Evolutionary conservation across 2,113 vertebrate species (phyloP).

Genomic region (Triplophysa siluroides): DNA sequence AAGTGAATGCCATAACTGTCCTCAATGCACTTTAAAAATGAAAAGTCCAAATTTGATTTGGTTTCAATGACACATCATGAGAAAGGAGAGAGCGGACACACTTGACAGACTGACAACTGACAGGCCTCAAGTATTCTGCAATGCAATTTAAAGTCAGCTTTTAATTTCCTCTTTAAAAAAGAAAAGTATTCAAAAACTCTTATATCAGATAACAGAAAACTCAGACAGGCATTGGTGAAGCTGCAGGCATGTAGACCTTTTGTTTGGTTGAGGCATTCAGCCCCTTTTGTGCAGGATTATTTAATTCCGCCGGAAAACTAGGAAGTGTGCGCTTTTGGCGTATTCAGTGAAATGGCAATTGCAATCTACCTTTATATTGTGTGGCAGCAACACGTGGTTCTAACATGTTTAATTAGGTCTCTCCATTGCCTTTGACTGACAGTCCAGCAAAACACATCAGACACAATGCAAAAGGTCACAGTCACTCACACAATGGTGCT

Average conservation of each 20-base stretch:
- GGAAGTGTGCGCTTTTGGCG: constrained; percentile 65
- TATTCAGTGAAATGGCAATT: constrained; percentile 61
- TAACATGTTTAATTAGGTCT: constrained; percentile 73
- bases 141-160: constrained; percentile 75
- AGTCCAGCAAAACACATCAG: constrained; percentile 64
- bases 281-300: constrained; percentile 70
- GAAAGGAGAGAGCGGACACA: constrained; percentile 4
- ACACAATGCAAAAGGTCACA: constrained; percentile 64
- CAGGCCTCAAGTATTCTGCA: constrained; percentile 52
- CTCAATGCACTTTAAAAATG: background rate
- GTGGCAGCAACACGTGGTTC: constrained; percentile 62
- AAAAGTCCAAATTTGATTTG: background rate
- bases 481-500: constrained; percentile 52
- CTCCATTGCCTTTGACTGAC: constrained; percentile 65
- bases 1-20: background rate
- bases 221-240: constrained; percentile 69
- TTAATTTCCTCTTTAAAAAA: constrained; percentile 77
- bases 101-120: constrained; percentile 36
- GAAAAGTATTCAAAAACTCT: constrained; percentile 61
- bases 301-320: constrained; percentile 66
- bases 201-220: constrained; percentile 71
- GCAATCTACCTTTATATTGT: constrained; percentile 72
- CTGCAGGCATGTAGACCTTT: constrained; percentile 62
- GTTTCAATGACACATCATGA: background rate
- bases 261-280: constrained; percentile 71